Evolutionary conservation across 1,140 invertebrate genomes (phyloP).

Genomic region (Drosophila busckii): DNA sequence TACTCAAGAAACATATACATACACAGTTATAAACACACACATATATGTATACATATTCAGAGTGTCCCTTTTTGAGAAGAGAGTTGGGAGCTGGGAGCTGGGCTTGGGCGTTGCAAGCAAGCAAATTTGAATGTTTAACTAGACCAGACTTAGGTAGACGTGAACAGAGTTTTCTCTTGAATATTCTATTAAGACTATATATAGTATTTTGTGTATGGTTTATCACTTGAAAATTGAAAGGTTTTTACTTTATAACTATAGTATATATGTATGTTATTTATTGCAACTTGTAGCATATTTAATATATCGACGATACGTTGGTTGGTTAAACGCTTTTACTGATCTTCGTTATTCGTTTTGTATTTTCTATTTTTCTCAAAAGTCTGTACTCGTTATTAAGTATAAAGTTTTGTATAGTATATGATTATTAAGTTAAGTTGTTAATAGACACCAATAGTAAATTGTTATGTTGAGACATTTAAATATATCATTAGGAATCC

Average conservation of each 20-base stretch:
- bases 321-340: no score
- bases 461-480: slow-evolving; percentile 58
- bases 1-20: slow-evolving; percentile 67
- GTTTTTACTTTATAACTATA: background rate
- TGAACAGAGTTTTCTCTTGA: no score
- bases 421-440: slow-evolving; percentile 5
- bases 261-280: slow-evolving; percentile 2
- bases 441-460: slow-evolving; percentile 66
- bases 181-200: no score
- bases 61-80: no score
- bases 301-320: slow-evolving; percentile 41
- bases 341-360: slow-evolving; percentile 14
- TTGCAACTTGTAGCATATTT: slow-evolving; percentile 1
- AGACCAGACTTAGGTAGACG: no score
- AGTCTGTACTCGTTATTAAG: slow-evolving; percentile 67
- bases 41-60: no score
- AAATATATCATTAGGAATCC: slow-evolving; percentile 39
- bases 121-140: no score
- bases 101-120: no score
- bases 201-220: background rate
- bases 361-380: slow-evolving; percentile 45
- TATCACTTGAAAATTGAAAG: slow-evolving; percentile 28
- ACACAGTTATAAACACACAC: no score
- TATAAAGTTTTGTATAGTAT: slow-evolving; percentile 36
- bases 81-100: no score